A percentile compares a stretch with the other conserved stretches of the same genome.
Conservation (phyloP, 2,113 vertebrate species). For the Nothobranchius kuhntae region DNA sequence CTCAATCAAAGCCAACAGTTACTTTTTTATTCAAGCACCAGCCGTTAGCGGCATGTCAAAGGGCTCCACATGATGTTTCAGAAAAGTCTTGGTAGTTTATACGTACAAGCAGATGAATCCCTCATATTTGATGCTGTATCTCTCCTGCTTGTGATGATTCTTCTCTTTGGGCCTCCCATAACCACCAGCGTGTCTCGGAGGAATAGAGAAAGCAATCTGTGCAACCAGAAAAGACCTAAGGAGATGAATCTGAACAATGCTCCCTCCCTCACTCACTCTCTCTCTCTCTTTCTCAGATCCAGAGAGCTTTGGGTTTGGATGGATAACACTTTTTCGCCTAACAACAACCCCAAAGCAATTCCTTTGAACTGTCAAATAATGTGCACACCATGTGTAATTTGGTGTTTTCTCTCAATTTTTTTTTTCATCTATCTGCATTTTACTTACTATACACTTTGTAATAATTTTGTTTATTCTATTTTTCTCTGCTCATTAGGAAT, state of each 20-base stretch:
- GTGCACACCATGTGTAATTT: neutral
- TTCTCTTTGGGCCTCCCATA: constrained; percentile 32
- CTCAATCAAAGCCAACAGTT: constrained; percentile 24
- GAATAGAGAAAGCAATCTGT: constrained; percentile 41
- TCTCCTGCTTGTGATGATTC: constrained; percentile 24
- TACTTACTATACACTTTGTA: neutral
- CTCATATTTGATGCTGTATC: constrained; percentile 9
- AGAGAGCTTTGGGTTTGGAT: constrained; percentile 27
- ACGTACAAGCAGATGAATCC: constrained; percentile 29
- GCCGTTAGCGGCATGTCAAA: constrained; percentile 2
- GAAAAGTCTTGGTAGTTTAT: neutral
- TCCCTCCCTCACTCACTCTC: constrained; percentile 23
- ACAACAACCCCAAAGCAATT: constrained; percentile 36
- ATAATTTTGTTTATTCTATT: neutral
- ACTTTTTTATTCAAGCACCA: neutral
- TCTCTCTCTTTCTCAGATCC: constrained; percentile 29
- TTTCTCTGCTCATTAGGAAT: too few relatives aligned
- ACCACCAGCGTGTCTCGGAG: constrained; percentile 20
- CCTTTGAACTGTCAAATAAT: constrained; percentile 24
- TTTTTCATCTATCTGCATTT: neutral
- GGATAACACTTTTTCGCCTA: constrained; percentile 29
- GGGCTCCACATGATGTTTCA: neutral
- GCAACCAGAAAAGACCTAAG: constrained; percentile 26
- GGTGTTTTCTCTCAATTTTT: neutral
- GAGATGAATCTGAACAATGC: constrained; percentile 48